Conservation (phyloP, 2,113 vertebrate genomes). For the Machaerirhynchus nigripectus region DNA sequence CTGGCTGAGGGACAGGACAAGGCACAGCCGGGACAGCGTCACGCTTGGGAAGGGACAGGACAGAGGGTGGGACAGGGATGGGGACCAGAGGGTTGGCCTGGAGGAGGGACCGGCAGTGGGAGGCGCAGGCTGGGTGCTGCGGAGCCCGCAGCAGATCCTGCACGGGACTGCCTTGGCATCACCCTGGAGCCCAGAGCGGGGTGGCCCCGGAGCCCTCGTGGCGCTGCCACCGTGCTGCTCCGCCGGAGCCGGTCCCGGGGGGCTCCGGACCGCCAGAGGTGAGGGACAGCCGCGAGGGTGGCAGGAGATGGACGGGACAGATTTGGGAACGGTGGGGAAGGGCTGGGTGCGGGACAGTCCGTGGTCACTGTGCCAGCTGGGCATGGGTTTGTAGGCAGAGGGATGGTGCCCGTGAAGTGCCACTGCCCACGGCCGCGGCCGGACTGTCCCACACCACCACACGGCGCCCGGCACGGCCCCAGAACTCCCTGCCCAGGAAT, state of each 20-base stretch:
- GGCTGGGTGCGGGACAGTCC: rapidly evolving
- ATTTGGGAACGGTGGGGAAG: neutral
- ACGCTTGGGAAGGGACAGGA: neutral
- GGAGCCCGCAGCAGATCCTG: neutral
- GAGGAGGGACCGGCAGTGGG: slow-evolving; percentile 51
- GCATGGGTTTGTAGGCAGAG: rapidly evolving
- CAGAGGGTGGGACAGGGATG: neutral
- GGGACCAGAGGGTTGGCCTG: neutral
- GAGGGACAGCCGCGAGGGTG: neutral
- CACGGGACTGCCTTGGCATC: neutral
- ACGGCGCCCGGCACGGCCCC: rapidly evolving
- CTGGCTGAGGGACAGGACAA: neutral
- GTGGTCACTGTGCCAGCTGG: rapidly evolving
- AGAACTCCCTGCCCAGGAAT: rapidly evolving
- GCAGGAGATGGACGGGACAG: neutral
- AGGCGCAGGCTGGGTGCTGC: neutral
- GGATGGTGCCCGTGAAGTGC: neutral
- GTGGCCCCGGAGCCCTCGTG: rapidly evolving
- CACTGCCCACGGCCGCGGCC: rapidly evolving
- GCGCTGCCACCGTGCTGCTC: neutral
- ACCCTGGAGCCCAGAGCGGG: neutral
- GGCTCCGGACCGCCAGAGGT: neutral
- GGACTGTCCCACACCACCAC: neutral
- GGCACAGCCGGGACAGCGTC: neutral
- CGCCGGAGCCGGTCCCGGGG: neutral